These are phyloP conservation scores for Ceyx erithaca DNA, from an alignment of 2,797 vertebrate species.

Conservation along the genomic window DNA sequence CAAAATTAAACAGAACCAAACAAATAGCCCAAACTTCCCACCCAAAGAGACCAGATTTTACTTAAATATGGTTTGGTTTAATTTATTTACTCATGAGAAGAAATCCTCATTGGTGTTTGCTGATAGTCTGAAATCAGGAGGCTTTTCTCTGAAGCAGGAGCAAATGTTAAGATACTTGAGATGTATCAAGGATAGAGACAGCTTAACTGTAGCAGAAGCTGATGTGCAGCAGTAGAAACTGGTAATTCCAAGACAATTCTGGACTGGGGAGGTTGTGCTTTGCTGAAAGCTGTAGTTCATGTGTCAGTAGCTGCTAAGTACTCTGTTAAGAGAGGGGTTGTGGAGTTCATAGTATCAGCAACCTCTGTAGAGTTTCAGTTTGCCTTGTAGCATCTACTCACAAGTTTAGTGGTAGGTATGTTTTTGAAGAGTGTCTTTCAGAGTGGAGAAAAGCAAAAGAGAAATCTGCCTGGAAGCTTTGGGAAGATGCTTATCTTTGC, in stretches of 20 bases:
- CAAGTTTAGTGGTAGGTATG: not conserved
- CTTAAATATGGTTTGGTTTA: not conserved
- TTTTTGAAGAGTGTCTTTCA: not conserved
- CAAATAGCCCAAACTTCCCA: not conserved
- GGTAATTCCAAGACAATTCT: not conserved
- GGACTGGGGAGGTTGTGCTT: not conserved
- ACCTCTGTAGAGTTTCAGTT: not conserved
- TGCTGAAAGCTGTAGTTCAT: not conserved
- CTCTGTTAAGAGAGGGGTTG: not conserved
- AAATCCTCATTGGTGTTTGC: not conserved
- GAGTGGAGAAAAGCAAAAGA: not conserved
- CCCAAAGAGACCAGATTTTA: not conserved
- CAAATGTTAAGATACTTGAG: not conserved
- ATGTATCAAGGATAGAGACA: not conserved
- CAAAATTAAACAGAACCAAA: not conserved
- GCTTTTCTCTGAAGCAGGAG: not conserved
- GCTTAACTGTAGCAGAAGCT: not conserved
- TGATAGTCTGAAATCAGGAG: not conserved
- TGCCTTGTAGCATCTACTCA: not conserved
- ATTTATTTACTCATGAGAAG: not conserved
- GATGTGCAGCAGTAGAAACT: not conserved
- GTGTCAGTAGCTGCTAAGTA: not conserved
- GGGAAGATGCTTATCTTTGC: not conserved
- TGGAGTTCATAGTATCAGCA: not conserved
- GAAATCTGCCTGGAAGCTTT: not conserved